Evolutionary conservation across 2,113 vertebrate species (phyloP), one percentile per base, ranked within the genome.

Genomic region (Atlantisia rogersi): DNA sequence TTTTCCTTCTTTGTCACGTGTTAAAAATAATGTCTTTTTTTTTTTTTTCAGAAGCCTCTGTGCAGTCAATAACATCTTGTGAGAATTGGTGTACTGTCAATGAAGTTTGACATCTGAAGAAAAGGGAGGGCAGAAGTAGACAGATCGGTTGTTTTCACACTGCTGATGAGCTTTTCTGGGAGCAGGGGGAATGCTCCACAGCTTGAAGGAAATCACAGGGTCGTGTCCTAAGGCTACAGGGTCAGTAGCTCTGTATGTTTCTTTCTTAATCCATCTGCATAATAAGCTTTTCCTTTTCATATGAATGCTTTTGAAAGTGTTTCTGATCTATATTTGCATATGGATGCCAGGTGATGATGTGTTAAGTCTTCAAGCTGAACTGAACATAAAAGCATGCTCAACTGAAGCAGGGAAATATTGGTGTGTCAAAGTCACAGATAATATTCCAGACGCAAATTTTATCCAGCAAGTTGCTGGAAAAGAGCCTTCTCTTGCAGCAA

Each of bases 391-490:
- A 77, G n/a, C 17, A 65, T 35, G 75, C 67, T 87, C 39, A 92
- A 89, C 56, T 82, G 83, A 94, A 96, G 64, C 86, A 73, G 12
- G 53, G 48, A 94, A 95, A 85, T 86, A 64, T 15, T 80, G 48
- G 48, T 82, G 28, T 94, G 55, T 94, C 63, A 91, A 92, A 89
- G 52, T 18, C 74, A 75, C 19, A 67, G 63, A 71, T 68, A 74
- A 83, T 69, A 81, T 48, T 91, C 58, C 42, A 71, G 32, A 79
- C 15, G 15, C 70, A 94, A 85, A 91, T 56, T 89, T 86, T 68
- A 73, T 44, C 31, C 81, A 85, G 14, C 55, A 87, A 79, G 37
- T n/a, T 80, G 14, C 53, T 94, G 52, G 70, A 76, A 89, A 91
- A 50, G 9, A 82, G 17, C 22, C 1, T 3, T 26, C 24, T 90